Percentiles rank a stretch among this genome's conserved stretches.
Evolutionary conservation across 2,888 invertebrate genomes (phyloP).

Genomic region (Venusia cambrica): DNA sequence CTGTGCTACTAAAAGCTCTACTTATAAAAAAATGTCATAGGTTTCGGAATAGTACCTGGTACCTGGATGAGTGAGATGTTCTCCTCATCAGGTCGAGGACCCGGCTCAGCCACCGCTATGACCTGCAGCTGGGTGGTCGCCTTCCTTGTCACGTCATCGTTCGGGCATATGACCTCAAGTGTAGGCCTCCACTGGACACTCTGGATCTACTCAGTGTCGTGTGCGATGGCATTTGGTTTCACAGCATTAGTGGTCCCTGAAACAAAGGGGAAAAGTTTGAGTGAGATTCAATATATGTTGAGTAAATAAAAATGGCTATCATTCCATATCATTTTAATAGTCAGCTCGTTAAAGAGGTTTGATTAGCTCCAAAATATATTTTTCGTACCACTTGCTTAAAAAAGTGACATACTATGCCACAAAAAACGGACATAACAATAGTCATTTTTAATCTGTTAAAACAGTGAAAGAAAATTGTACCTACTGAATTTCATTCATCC

Average conservation of each 20-base stretch:
- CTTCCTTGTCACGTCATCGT: constrained; percentile 12
- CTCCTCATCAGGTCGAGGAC: constrained; percentile 25
- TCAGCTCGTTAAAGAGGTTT: too few species aligned
- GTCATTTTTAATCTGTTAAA: too few species aligned
- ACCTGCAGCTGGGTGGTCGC: constrained; percentile 2
- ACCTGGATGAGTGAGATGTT: constrained; percentile 34
- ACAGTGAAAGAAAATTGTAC: too few species aligned
- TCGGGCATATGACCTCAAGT: constrained; percentile 6
- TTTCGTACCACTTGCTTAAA: too few species aligned
- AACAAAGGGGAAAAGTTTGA: constrained; percentile 88
- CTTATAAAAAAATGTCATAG: too few species aligned
- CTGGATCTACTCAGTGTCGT: constrained; percentile 16
- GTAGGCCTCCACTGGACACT: constrained; percentile 20
- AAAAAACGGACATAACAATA: too few species aligned
- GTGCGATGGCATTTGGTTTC: constrained; percentile 19
- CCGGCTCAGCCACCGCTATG: background rate
- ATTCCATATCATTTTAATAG: too few species aligned
- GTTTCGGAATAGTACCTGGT: constrained; percentile 16
- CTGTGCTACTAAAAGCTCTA: too few species aligned
- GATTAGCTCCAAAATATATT: too few species aligned
- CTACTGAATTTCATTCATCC: too few species aligned
- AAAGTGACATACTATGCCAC: too few species aligned
- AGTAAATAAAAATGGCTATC: too few species aligned
- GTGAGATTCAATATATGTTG: constrained; percentile 84
- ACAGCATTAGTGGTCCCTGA: constrained; percentile 56